These are phyloP conservation scores for Harpagoxenus sublaevis DNA, from an alignment of 2,888 invertebrate genomes.

Conservation along the genomic window DNA sequence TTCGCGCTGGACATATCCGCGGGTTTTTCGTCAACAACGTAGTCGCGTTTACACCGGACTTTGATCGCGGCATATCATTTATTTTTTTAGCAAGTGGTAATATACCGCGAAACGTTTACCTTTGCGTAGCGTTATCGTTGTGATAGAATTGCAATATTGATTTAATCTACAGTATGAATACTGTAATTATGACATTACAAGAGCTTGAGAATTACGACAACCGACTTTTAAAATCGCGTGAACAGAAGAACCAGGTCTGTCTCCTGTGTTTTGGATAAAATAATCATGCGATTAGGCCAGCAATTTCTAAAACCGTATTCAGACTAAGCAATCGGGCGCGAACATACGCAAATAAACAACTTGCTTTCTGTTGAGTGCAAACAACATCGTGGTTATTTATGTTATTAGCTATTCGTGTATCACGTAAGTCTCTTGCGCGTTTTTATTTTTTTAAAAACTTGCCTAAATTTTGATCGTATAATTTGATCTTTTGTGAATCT, in stretches of 20 bases:
- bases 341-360: neutral
- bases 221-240: neutral
- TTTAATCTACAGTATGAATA: neutral
- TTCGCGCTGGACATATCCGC: neutral
- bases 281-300: neutral
- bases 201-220: neutral
- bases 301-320: neutral
- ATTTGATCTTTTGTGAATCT: neutral
- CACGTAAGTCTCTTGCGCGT: neutral
- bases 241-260: neutral
- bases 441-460: neutral
- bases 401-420: neutral
- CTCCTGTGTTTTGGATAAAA: neutral
- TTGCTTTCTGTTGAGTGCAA: neutral
- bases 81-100: constrained; percentile 34
- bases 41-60: constrained; percentile 16
- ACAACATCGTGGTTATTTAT: neutral
- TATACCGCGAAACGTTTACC: constrained; percentile 12
- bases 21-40: neutral
- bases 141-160: neutral
- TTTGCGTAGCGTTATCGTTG: neutral
- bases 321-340: neutral
- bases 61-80: neutral
- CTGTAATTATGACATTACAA: neutral
- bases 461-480: neutral